Conservation (phyloP, 2,888 invertebrate species). For the Mimas tiliae region DNA sequence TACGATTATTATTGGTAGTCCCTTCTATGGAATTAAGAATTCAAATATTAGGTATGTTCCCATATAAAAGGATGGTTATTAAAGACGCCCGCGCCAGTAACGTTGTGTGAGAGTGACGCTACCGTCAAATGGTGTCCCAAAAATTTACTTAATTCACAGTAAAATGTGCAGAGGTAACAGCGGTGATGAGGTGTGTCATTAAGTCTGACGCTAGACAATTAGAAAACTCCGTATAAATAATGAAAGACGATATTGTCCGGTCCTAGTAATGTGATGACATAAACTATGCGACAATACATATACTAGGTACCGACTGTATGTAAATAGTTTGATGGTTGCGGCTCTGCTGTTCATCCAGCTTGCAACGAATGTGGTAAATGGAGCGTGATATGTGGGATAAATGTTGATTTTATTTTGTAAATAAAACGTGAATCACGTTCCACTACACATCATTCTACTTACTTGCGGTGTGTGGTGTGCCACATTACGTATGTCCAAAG, state of each 20-base stretch:
- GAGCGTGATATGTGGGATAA: constrained; percentile 56
- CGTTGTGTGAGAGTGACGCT: too few relatives aligned
- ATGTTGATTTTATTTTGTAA: constrained; percentile 43
- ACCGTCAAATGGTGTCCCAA: too few relatives aligned
- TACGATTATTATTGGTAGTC: too few relatives aligned
- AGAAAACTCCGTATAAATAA: background rate
- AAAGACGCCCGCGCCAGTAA: too few relatives aligned
- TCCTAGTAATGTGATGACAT: background rate
- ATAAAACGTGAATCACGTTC: constrained; percentile 39
- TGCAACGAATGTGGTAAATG: constrained; percentile 51
- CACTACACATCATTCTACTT: constrained; percentile 16
- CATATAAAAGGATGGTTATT: too few relatives aligned
- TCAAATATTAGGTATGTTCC: too few relatives aligned
- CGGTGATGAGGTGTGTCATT: too few relatives aligned
- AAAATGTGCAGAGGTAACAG: too few relatives aligned
- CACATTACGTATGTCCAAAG: background rate
- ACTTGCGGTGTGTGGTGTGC: constrained; percentile 1
- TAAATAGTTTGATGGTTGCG: constrained; percentile 15
- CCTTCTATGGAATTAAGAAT: too few relatives aligned
- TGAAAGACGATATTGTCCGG: background rate
- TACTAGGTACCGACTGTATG: background rate
- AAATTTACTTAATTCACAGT: too few relatives aligned
- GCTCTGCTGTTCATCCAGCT: constrained; percentile 31
- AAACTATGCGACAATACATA: background rate
- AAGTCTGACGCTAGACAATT: too few relatives aligned